Evolutionary conservation across 1,140 invertebrate genomes (phyloP), one percentile per base, ranked within the genome.

Genomic region (Cydia splendana): DNA sequence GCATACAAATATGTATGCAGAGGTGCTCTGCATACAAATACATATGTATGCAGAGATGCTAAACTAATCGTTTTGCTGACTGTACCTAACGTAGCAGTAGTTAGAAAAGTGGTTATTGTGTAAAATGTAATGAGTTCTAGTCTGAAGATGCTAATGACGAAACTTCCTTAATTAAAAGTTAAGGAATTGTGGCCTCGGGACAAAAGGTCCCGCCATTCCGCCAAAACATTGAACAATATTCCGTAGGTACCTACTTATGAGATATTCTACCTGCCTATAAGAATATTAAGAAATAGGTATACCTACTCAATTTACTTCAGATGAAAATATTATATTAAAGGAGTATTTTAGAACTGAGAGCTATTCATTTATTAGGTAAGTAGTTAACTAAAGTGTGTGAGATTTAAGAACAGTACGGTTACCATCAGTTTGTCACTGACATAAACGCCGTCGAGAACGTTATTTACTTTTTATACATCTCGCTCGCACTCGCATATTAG

Each of bases 101-200:
- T 45, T 38, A 42, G 67, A 15, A 71, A 71, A 71, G 34, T 71
- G 30, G 30, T 38, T 38, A 71, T 71, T 71, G 67, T 71, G 18
- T 71, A 71, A 71, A 42, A 34, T 15, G 67, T 38, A 71, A 71
- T 71, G 38, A 45, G 30, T 71, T 38, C 34, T 42, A 38, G 6
- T 71, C 67, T 71, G 34, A 71, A 71, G 67, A 71, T 71, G 67
- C 38, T 71, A 71, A 71, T 71, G 67, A 71, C 13, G 38, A 18
- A 71, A 71, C 67, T 71, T 71, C 34, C 67, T 71, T 71, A 42
- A 71, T 71, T 71, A 71, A 71, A 71, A 71, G 67, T 71, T 71
- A 18, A n/a, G 34, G 67, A 42, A 42, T 71, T 42, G 67, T 71
- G 30, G 34, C 15, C 30, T 15, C 30, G 67, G 67, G 34, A 71